Conservation (phyloP, 2,797 vertebrate species). For the Apodemus agrarius region DNA sequence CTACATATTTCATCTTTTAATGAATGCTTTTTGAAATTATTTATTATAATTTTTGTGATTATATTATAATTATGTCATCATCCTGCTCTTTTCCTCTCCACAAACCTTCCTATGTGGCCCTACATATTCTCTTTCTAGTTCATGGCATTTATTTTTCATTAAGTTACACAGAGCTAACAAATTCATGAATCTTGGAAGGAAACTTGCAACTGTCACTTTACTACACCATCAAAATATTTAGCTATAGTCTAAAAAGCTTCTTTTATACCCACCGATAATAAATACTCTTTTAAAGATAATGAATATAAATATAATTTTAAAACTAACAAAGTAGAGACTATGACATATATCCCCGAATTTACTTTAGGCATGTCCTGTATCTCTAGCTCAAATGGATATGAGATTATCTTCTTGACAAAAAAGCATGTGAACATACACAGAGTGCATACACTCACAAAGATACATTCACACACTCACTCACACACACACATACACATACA, state of each 20-base stretch:
- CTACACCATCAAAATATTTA: not conserved
- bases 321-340: not conserved
- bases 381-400: not conserved
- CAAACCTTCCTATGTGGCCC: not conserved
- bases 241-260: not conserved
- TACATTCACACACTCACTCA: not conserved
- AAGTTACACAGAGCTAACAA: not conserved
- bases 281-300: not conserved
- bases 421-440: not conserved
- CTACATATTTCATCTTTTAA: not conserved
- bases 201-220: not conserved
- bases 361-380: not conserved
- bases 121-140: not conserved
- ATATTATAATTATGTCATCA: not conserved
- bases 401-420: not conserved
- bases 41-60: no score
- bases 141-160: not conserved
- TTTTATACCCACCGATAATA: not conserved
- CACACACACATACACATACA: not conserved
- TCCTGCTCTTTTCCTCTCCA: fast-evolving
- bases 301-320: not conserved
- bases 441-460: not conserved
- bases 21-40: not conserved
- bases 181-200: not conserved
- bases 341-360: not conserved